Percentiles rank a stretch among this genome's conserved stretches.
phyloP scores from a whole-genome alignment of 2,797 vertebrate genomes.

The Pseudopleuronectes americanus region DNA sequence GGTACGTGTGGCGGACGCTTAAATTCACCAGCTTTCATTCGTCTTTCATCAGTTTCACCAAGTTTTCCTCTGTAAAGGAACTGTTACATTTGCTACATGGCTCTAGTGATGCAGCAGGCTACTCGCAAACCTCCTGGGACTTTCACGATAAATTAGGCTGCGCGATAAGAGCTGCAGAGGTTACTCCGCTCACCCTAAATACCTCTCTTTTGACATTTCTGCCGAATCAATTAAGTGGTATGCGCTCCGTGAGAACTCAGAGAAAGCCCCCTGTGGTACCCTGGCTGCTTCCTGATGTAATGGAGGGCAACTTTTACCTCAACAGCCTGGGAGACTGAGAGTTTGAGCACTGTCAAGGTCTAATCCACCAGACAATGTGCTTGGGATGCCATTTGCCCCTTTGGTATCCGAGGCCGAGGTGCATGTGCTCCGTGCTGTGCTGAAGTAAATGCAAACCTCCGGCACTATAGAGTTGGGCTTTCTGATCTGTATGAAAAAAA shows the following conservation, averaged over 20 bases:
- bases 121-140: constrained; percentile 38
- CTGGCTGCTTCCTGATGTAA: constrained; percentile 69
- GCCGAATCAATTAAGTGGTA: constrained; percentile 67
- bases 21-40: neutral
- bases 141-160: constrained; percentile 40
- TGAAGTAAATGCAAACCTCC: constrained; percentile 25
- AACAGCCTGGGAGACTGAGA: constrained; percentile 40
- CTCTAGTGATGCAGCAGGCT: constrained; percentile 28
- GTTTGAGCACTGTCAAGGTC: constrained; percentile 48
- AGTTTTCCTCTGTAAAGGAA: constrained; percentile 27
- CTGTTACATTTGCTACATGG: constrained; percentile 27
- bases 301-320: constrained; percentile 66
- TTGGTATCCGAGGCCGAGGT: constrained; percentile 16
- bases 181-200: constrained; percentile 56
- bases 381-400: constrained; percentile 36
- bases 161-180: constrained; percentile 40
- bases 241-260: constrained; percentile 55
- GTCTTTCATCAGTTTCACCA: constrained; percentile 19
- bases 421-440: constrained; percentile 20
- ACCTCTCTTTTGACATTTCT: constrained; percentile 66
- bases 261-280: constrained; percentile 56
- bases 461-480: neutral
- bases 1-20: neutral
- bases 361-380: constrained; percentile 45
- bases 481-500: constrained; percentile 19